A percentile compares a stretch with the other conserved stretches of the same genome.
Evolutionary conservation across 2,113 vertebrate genomes (phyloP).

Genomic region (Tragulus kanchil): DNA sequence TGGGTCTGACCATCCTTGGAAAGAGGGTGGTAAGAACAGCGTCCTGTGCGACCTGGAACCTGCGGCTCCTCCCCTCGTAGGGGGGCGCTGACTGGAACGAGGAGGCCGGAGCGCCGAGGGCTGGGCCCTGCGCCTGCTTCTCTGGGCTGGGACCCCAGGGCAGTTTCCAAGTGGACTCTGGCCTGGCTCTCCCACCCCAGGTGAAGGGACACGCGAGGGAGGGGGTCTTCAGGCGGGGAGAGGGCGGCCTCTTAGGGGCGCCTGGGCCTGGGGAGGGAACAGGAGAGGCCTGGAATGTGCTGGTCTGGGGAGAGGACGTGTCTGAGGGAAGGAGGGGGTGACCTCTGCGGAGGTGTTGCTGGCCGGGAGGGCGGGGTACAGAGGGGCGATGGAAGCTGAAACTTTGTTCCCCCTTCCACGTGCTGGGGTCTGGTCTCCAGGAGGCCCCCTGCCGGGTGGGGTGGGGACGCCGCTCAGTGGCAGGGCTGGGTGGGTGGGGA

Average conservation of each 20-base stretch:
- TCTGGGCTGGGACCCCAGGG: not conserved
- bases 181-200: fast-evolving
- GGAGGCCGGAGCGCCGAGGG: fast-evolving
- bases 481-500: not conserved
- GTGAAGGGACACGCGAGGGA: not conserved
- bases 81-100: not conserved
- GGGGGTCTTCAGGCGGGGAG: not conserved
- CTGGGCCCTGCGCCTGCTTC: too few species aligned
- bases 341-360: not conserved
- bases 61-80: not conserved
- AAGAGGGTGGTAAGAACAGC: not conserved
- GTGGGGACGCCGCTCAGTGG: not conserved
- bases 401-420: fast-evolving
- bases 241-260: not conserved
- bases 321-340: not conserved
- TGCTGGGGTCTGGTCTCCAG: fast-evolving
- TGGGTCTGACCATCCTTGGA: not conserved
- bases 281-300: constrained; percentile 15
- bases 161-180: not conserved
- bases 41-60: not conserved
- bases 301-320: not conserved
- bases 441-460: not conserved
- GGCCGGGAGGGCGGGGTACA: not conserved
- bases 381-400: not conserved
- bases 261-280: fast-evolving